Base-by-base conservation (phyloP, 2,113 vertebrate species). In the Salminus brasiliensis region DNA sequence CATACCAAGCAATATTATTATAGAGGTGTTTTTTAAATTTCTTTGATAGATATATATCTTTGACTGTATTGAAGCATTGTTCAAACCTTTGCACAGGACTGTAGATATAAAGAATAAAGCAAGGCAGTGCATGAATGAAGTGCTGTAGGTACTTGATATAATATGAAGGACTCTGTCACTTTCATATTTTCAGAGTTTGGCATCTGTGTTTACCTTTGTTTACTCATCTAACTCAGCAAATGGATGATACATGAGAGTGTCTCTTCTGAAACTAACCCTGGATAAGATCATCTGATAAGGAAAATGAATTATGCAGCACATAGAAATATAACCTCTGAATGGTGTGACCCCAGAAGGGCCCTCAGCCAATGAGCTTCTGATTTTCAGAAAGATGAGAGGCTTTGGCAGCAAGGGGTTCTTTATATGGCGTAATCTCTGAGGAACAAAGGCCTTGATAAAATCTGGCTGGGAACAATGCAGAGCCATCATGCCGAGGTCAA, bases 271-370 rank as follows among this genome's bases (percentile, higher is more conserved):
- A 81, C 65, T 67, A 36, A 65, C 49, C 59, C 60, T 29, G 66
- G 75, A 68, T 72, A 29, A 29, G 73, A 77, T 72, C 59, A 74
- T 72, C 71, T 49, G 78, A 80, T 72, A 80, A 70, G 47, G 47
- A 67, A 62, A 80, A 83, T 85, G 36, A 85, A 85, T 85, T 82
- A 85, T 85, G 78, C 81, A 85, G 47, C 34, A 60, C 74, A 77
- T 39, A 65, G 77, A 69, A 80, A 82, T 73, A 80, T 80, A 66
- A 85, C 76, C 84, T 82, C 62, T 57, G 83, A 77, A 72, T 85
- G 52, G 72, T 21, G 60, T 68, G 32, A 68, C 67, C 69, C 76
- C 68, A 16, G 21, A 72, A n/a, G 65, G 32, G 67, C 59, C 78
- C 49, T 60, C 47, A 30, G 23, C 72, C 72, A 80, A 52, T 72